These are phyloP conservation scores for Netelia melanura DNA, from an alignment of 2,888 invertebrate species.

Conservation along the genomic window DNA sequence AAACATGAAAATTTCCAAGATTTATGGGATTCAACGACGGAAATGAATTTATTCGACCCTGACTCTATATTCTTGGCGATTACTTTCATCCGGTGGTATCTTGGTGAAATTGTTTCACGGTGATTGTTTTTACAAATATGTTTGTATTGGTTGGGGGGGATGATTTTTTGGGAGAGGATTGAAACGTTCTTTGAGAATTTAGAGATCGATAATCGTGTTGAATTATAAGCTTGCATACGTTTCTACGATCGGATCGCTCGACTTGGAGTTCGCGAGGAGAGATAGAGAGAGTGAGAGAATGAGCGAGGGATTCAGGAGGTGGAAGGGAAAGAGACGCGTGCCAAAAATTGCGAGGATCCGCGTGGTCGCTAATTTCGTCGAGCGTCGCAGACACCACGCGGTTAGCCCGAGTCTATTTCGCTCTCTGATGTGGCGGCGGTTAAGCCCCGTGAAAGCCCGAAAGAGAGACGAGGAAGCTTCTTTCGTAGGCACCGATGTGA, in stretches of 20 bases:
- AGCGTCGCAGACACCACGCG: conserved; percentile 84
- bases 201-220: not conserved
- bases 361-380: conserved; percentile 83
- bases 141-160: too few species aligned
- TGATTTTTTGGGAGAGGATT: too few species aligned
- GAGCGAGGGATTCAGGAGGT: not conserved
- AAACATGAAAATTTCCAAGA: not conserved
- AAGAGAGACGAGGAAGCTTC: not conserved
- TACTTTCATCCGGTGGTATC: too few species aligned
- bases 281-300: conserved; percentile 1
- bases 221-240: too few species aligned
- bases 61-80: too few species aligned
- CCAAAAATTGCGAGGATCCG: conserved; percentile 79
- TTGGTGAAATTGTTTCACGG: too few species aligned
- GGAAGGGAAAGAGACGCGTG: conserved; percentile 68
- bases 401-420: conserved; percentile 80
- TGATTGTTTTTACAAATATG: too few species aligned
- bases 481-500: conserved; percentile 46
- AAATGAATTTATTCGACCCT: too few species aligned
- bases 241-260: too few species aligned
- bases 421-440: conserved; percentile 64
- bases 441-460: too few species aligned
- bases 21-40: not conserved
- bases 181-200: not conserved
- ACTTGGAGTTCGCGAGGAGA: not conserved